These are phyloP conservation scores for Cephalopachus bancanus DNA, from an alignment of 2,797 vertebrate species.

Conservation along the genomic window DNA sequence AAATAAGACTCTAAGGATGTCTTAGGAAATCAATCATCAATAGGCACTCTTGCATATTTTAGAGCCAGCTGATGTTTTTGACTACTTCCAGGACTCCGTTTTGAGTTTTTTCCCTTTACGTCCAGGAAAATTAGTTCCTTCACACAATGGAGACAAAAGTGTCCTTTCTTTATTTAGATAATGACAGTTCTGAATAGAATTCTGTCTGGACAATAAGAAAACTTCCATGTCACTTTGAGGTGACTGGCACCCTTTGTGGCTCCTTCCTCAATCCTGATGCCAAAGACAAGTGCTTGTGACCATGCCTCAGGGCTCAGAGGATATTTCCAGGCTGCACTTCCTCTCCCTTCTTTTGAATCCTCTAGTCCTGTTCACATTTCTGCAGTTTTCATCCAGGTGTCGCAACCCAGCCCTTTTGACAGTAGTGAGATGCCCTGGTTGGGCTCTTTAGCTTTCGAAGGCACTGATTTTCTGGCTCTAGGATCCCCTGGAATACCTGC, in stretches of 20 bases:
- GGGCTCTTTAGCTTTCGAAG: background rate
- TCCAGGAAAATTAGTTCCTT: constrained; percentile 28
- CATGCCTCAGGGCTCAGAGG: background rate
- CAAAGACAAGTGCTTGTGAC: background rate
- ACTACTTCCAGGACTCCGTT: background rate
- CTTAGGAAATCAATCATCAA: background rate
- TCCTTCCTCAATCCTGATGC: background rate
- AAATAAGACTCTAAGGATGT: background rate
- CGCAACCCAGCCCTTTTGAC: background rate
- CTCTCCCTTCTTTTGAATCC: background rate
- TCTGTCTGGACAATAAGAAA: background rate
- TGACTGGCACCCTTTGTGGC: background rate
- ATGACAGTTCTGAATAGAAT: background rate
- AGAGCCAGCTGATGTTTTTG: background rate
- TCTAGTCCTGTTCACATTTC: background rate
- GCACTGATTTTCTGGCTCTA: background rate
- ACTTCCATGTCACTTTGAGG: background rate
- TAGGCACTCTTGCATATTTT: background rate
- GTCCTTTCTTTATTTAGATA: background rate
- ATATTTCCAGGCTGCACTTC: background rate
- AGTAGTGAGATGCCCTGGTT: background rate
- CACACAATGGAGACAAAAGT: background rate
- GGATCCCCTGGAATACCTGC: background rate
- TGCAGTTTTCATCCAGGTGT: background rate
- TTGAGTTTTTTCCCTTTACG: background rate